A percentile compares a stretch with the other conserved stretches of the same genome.
Conservation (phyloP, 2,113 vertebrate species). For the Alouatta palliata region DNA sequence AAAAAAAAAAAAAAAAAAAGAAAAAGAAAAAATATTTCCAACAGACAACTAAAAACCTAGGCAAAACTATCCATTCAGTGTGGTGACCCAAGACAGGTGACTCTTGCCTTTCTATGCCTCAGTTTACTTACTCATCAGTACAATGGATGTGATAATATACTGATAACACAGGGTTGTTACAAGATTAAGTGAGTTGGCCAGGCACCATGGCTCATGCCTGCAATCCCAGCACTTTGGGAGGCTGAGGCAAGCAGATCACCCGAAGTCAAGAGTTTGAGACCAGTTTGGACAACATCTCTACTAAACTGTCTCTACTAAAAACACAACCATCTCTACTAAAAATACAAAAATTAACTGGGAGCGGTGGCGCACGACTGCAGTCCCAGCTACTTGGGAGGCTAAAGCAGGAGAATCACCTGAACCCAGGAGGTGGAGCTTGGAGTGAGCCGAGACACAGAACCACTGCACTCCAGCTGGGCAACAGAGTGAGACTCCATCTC, state of each 20-base stretch:
- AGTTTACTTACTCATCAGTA: background rate
- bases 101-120: background rate
- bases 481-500: background rate
- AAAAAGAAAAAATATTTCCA: background rate
- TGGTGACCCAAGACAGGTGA: background rate
- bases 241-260: background rate
- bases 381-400: background rate
- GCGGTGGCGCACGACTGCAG: background rate
- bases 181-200: background rate
- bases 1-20: too few species aligned
- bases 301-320: background rate
- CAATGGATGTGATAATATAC: background rate
- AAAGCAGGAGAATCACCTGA: background rate
- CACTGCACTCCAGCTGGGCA: background rate
- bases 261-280: background rate
- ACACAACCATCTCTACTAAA: background rate
- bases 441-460: accelerated
- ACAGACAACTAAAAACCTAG: background rate
- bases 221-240: too few species aligned
- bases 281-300: background rate
- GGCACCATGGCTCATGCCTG: too few species aligned
- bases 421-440: background rate
- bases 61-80: background rate
- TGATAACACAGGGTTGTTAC: background rate
- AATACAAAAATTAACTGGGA: background rate